Base-by-base conservation (phyloP, 2,113 vertebrate genomes). In the Nannospalax galili region DNA sequence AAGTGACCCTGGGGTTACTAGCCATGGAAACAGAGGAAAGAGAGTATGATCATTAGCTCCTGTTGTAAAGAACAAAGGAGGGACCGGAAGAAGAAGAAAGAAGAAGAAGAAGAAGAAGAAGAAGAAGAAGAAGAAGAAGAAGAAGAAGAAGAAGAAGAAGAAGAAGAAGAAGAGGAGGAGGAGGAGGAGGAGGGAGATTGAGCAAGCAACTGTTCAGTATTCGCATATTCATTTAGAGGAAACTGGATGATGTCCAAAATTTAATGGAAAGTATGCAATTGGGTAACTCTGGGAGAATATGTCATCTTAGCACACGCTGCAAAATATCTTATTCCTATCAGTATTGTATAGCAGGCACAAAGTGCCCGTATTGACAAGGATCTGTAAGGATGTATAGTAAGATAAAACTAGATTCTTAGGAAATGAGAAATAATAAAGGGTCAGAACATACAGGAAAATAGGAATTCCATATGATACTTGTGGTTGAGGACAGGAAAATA, bases 21-120 rank as follows among this genome's bases (percentile, higher is more conserved):
- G 78, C 75, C 40, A 78, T 88, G 73, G 86, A 94, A 92, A 96
- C 69, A 91, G 56, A 92, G 32, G 58, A 92, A 37, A 35, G 16
- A 77, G 26, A 77, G 5, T 62, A 24, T 78, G 56, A 32, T 94
- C 56, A 91, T 93, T 95, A 88, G 93, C 67, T 82, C 78, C 40
- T 84, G 5, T 67, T 88, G 78, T 78, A 88, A 91, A 96, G 48
- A 94, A 92, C 65, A 95, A 91, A 92, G 30, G 35, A 84, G 37
- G 6, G 32, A 40, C n/a, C 2, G 7, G 58, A 26, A 28, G 16
- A 4, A 3, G 58, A 52, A 42, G 4, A 9, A 79, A 30, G 11
- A 69, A 35, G 30, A 17, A 5, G 5, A 22, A 5, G 30, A 22
- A 1, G 80, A 84, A 93, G 45, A 91, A 88, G 62, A 90, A 78